Evolutionary conservation across 2,888 invertebrate species (phyloP).

Genomic region (Cosmopolites sordidus): DNA sequence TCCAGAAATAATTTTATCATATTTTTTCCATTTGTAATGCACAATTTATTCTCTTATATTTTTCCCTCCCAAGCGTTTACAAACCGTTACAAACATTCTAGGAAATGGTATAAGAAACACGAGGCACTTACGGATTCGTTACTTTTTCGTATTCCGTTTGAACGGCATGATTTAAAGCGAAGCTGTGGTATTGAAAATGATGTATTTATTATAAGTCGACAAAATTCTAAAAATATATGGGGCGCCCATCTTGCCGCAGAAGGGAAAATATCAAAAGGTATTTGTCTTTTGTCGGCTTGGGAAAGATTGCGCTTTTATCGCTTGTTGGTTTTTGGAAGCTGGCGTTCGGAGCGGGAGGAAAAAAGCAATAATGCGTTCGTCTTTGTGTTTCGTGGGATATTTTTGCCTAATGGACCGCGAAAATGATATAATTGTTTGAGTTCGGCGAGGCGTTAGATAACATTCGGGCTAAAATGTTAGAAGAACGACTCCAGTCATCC

Average conservation of each 20-base stretch:
- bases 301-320: conserved; percentile 22
- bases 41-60: neutral
- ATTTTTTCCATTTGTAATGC: no score
- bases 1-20: no score
- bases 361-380: conserved; percentile 2
- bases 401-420: conserved; percentile 1
- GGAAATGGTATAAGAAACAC: conserved; percentile 20
- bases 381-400: conserved; percentile 1
- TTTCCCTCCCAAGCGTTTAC: neutral
- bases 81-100: conserved; percentile 7
- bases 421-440: conserved; percentile 2
- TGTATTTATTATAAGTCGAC: conserved; percentile 27
- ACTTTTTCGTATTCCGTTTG: conserved; percentile 23
- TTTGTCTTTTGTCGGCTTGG: conserved; percentile 21
- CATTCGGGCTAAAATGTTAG: neutral
- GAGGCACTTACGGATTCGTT: conserved; percentile 19
- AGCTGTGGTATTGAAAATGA: conserved; percentile 24
- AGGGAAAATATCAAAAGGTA: conserved; percentile 25
- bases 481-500: neutral
- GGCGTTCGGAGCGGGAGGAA: neutral
- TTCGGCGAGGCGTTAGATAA: conserved; percentile 1
- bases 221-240: conserved; percentile 21
- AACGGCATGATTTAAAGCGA: conserved; percentile 25
- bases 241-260: conserved; percentile 19
- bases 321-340: conserved; percentile 2